A percentile compares a stretch with the other conserved stretches of the same genome.
Evolutionary conservation across 2,888 invertebrate genomes (phyloP).

Genomic region (Spisula solida): DNA sequence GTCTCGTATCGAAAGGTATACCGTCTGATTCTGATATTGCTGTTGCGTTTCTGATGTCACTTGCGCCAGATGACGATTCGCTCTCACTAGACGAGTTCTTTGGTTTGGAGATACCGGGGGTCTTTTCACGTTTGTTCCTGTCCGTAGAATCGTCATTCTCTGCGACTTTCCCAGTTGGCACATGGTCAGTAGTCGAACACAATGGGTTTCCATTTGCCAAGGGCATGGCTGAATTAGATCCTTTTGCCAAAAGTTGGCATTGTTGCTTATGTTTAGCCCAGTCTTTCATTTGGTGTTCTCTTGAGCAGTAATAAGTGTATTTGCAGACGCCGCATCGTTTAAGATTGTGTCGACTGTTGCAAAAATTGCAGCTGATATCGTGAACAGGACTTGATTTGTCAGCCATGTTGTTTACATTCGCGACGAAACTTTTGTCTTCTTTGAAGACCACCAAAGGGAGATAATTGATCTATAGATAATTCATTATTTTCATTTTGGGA

Average conservation of each 20-base stretch:
- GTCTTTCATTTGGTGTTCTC: constrained; percentile 72
- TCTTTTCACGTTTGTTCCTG: neutral
- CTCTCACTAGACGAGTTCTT: neutral
- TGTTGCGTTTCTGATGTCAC: neutral
- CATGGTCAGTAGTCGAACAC: neutral
- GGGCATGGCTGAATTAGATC: neutral
- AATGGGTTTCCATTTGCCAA: neutral
- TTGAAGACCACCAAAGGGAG: constrained; percentile 19
- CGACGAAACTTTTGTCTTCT: constrained; percentile 30
- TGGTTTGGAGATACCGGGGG: neutral
- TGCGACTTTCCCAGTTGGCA: neutral
- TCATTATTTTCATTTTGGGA: too few relatives aligned
- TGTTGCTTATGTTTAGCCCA: constrained; percentile 68
- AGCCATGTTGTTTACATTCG: constrained; percentile 63
- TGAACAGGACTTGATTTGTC: neutral
- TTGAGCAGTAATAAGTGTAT: constrained; percentile 65
- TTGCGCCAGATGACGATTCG: neutral
- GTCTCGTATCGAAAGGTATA: constrained; percentile 65
- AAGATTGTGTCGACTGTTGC: constrained; percentile 54
- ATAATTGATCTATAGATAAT: neutral
- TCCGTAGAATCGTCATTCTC: neutral
- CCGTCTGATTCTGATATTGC: constrained; percentile 23
- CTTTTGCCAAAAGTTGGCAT: constrained; percentile 35
- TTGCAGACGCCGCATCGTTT: constrained; percentile 72
- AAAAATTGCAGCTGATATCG: constrained; percentile 57